Base-by-base conservation (phyloP, 2,797 vertebrate species). In the Fundulus diaphanus region DNA sequence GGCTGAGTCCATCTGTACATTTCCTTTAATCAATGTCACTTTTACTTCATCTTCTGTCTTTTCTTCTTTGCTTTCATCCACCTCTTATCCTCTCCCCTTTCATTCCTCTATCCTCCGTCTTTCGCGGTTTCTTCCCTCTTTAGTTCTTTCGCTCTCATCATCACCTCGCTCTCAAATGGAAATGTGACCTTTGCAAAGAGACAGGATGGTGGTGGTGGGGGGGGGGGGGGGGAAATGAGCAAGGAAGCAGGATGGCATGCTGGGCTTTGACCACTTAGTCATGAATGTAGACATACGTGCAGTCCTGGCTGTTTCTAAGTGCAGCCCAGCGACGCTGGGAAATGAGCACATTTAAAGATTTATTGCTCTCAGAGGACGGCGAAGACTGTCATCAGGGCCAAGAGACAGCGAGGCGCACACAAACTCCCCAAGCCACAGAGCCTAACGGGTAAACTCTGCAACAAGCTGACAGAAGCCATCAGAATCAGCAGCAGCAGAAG, bases 111-210 rank as follows among this genome's bases (percentile, higher is more conserved):
- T 33, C 61, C 12, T 13, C 31, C 8, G 15, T 33, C 37, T 59
- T 48, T 42, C 59, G 27, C 51, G 24, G 7, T 63, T 40, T 7
- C 40, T 40, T 59, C 20, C 40, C 69, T n/a, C 46, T 84, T 8
- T 24, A 0, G 8, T 73, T 79, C 68, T 7, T 74, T 56, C 54
- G 27, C 72, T 74, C 69, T 82, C 56, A 85, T 88, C 56, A 31
- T 72, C 37, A 73, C 74, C 68, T 79, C 68, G 51, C 70, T 74
- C 74, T 72, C 31, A 40, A 72, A 80, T 89, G 75, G 84, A 86
- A 91, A 66, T 83, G 57, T 83, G 77, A 88, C 85, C 83, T 91
- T 86, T 83, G 70, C n/a, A 18, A 61, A 76, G 42, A 77, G 72
- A 70, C 5, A 57, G 29, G 44, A 0, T n/a, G n/a, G n/a, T n/a